Percentiles rank a stretch among this genome's conserved stretches.
These are phyloP conservation scores for Nephrotoma flavescens DNA, from an alignment of 2,888 invertebrate genomes.

Conservation along the genomic window DNA sequence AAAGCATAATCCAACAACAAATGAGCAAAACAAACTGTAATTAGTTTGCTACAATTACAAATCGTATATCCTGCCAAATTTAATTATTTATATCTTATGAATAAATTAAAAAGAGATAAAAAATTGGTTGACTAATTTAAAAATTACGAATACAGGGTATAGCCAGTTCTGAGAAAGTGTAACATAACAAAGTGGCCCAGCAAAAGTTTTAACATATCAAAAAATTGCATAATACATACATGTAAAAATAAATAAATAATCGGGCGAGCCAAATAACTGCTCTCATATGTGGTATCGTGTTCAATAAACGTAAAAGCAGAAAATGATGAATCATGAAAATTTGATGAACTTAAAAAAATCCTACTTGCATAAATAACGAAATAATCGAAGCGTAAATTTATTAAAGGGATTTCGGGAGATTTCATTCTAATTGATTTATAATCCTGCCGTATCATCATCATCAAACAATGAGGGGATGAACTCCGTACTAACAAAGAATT, in stretches of 20 bases:
- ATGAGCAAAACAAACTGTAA: background rate
- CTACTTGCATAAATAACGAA: too few relatives aligned
- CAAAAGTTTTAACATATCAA: too few relatives aligned
- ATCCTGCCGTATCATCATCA: background rate
- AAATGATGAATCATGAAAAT: background rate
- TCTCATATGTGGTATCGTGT: background rate
- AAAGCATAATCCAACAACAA: background rate
- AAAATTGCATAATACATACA: background rate
- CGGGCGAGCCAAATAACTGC: too few relatives aligned
- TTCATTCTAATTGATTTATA: background rate
- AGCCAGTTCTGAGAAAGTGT: background rate
- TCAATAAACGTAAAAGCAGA: background rate
- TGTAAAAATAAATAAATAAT: background rate
- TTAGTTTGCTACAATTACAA: background rate
- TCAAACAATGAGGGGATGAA: background rate
- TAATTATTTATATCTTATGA: background rate
- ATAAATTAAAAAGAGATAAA: background rate
- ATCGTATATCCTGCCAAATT: background rate
- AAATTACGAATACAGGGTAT: background rate
- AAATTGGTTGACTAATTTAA: background rate
- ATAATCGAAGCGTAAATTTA: background rate
- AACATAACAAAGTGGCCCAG: too few relatives aligned
- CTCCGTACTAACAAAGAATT: too few relatives aligned
- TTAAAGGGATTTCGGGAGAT: background rate
- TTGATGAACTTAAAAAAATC: background rate